phyloP scores from a whole-genome alignment of 1,140 invertebrate species.

The Maconellicoccus hirsutus region DNA sequence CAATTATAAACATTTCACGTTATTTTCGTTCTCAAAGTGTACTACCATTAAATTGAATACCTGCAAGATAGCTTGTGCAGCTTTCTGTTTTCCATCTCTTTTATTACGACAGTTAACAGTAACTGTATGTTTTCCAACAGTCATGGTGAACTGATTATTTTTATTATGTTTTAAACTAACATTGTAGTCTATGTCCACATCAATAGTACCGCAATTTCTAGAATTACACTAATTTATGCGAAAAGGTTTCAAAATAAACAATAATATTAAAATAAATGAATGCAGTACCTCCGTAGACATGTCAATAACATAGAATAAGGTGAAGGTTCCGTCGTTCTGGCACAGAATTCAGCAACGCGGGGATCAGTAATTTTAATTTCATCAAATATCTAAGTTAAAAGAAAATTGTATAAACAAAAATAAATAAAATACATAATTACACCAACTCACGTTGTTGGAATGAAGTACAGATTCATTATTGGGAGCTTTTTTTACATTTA shows the following conservation, averaged over 20 bases:
- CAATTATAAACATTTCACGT: not conserved
- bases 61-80: slow-evolving; percentile 89
- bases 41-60: slow-evolving; percentile 31
- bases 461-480: not conserved
- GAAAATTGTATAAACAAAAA: slow-evolving; percentile 3
- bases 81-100: slow-evolving; percentile 91
- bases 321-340: slow-evolving; percentile 85
- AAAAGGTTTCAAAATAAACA: not conserved
- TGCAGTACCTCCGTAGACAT: slow-evolving; percentile 77
- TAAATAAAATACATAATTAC: not conserved
- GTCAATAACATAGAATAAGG: slow-evolving; percentile 87
- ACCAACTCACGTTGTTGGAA: not conserved
- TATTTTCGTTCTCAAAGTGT: not conserved
- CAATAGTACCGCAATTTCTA: slow-evolving; percentile 78
- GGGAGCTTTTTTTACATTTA: not conserved
- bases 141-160: slow-evolving; percentile 89
- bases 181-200: slow-evolving; percentile 77
- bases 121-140: slow-evolving; percentile 80
- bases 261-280: not conserved
- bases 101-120: slow-evolving; percentile 89
- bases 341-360: slow-evolving; percentile 82
- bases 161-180: slow-evolving; percentile 82
- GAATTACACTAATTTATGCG: too few species aligned
- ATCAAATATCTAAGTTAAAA: slow-evolving; percentile 64
- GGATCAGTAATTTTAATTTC: slow-evolving; percentile 87